Evolutionary conservation across 2,113 vertebrate genomes (phyloP).

Genomic region (Turnix velox): DNA sequence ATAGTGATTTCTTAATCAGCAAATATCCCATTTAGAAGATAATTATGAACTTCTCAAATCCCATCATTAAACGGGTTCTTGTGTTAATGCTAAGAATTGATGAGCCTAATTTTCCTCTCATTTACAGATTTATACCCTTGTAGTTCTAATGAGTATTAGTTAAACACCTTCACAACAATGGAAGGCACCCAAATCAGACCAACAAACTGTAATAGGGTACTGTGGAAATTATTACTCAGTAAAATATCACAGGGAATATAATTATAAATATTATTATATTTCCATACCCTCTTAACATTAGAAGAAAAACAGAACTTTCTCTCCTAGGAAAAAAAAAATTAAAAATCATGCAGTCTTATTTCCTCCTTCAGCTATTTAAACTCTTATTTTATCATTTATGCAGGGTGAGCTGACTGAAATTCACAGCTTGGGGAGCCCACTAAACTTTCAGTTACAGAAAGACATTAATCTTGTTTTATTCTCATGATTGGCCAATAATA

Average conservation of each 20-base stretch:
- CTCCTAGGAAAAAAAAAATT: background rate
- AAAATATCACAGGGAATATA: background rate
- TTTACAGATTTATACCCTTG: background rate
- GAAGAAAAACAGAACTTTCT: background rate
- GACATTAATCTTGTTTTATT: background rate
- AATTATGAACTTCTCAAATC: background rate
- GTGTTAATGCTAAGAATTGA: background rate
- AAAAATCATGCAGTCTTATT: background rate
- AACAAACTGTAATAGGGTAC: background rate
- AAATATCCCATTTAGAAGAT: constrained; percentile 11
- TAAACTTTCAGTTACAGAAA: background rate
- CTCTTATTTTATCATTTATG: background rate
- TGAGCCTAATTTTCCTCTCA: background rate
- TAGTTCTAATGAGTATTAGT: background rate
- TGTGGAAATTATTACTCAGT: background rate
- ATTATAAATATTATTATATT: no score
- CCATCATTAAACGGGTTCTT: background rate
- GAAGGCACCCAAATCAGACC: background rate
- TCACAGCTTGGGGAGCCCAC: background rate
- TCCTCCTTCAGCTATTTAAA: background rate
- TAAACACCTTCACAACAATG: background rate
- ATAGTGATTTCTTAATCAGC: background rate
- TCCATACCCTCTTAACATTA: background rate
- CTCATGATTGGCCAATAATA: background rate
- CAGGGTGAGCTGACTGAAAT: background rate